A percentile compares a stretch with the other conserved stretches of the same genome.
Conservation (phyloP, 23 tunicate species). For the Ascidia mentula region DNA sequence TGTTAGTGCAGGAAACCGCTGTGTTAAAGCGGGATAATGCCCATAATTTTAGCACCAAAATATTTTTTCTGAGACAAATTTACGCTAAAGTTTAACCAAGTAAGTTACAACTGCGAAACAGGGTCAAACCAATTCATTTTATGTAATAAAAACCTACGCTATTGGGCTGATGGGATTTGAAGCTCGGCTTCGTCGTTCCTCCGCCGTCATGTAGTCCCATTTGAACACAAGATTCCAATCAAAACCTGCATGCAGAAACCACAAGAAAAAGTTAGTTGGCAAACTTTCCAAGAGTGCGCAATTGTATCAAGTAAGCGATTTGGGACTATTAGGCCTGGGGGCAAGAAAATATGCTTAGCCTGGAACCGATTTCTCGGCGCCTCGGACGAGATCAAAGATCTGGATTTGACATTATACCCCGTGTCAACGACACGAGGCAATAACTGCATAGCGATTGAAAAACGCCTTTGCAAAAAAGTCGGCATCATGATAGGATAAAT, state of each 20-base stretch:
- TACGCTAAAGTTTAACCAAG: not conserved
- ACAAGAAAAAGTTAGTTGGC: too few species aligned
- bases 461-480: too few species aligned
- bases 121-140: not conserved
- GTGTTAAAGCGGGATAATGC: too few species aligned
- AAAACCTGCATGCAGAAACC: conserved; percentile 55
- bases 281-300: too few species aligned
- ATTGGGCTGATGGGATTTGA: conserved; percentile 67
- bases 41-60: not conserved
- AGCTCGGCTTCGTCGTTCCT: conserved; percentile 55
- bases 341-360: not conserved
- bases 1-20: too few species aligned
- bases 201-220: conserved; percentile 93
- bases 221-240: conserved; percentile 98
- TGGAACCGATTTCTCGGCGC: not conserved
- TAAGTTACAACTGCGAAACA: too few species aligned
- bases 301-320: not conserved
- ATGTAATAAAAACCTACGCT: conserved; percentile 37
- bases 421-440: too few species aligned
- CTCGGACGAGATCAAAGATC: too few species aligned
- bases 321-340: not conserved
- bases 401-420: too few species aligned
- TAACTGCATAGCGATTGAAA: too few species aligned
- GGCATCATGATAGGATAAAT: too few species aligned
- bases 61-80: not conserved